These are phyloP conservation scores for Melanophora roralis DNA, from an alignment of 2,888 invertebrate genomes.

Conservation along the genomic window DNA sequence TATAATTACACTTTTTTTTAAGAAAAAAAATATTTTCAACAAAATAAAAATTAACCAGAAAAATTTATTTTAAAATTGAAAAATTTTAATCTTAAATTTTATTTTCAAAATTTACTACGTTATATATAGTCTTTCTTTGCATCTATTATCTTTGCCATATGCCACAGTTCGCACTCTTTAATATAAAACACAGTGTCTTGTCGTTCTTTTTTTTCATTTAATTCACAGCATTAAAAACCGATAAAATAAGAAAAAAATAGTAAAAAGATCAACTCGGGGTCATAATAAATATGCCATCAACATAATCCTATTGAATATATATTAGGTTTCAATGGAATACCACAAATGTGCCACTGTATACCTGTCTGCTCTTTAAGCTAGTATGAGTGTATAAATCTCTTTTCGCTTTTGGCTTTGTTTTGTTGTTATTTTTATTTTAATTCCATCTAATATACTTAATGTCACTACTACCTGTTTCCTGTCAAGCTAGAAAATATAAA, in stretches of 20 bases:
- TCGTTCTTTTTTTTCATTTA: conserved; percentile 2
- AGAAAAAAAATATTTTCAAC: too few species aligned
- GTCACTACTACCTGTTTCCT: conserved; percentile 61
- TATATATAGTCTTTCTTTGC: too few species aligned
- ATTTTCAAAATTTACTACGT: too few species aligned
- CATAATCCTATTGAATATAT: conserved; percentile 57
- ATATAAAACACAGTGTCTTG: neutral
- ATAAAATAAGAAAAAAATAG: neutral
- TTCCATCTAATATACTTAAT: conserved; percentile 56
- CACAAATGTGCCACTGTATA: neutral
- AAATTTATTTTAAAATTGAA: too few species aligned
- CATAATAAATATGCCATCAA: conserved; percentile 57
- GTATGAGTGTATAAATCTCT: neutral
- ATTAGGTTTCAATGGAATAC: neutral
- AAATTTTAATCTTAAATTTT: too few species aligned
- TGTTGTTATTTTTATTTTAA: conserved; percentile 28
- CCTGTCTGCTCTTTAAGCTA: neutral
- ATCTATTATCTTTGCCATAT: too few species aligned
- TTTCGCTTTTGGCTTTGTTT: conserved; percentile 16
- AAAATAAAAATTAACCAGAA: too few species aligned
- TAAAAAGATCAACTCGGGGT: conserved; percentile 41
- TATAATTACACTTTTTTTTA: too few species aligned
- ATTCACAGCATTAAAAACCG: neutral
- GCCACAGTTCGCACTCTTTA: too few species aligned
- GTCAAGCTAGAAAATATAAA: conserved; percentile 41